These are phyloP conservation scores for Telmatherina bonti DNA, from an alignment of 2,797 vertebrate genomes.

Conservation along the genomic window DNA sequence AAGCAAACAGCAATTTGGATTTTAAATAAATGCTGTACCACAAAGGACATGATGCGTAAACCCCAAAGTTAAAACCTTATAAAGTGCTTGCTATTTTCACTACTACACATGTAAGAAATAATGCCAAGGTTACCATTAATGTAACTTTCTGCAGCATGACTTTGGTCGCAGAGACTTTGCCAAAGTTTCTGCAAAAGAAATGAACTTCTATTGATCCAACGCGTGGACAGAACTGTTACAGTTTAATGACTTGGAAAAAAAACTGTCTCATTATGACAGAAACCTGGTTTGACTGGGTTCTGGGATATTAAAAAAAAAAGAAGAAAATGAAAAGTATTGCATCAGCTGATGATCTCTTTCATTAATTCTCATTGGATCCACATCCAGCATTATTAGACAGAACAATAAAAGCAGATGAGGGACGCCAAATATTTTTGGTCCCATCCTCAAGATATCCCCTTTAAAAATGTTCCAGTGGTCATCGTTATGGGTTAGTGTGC, in stretches of 20 bases:
- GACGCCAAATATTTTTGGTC: conserved; percentile 38
- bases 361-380: conserved; percentile 49
- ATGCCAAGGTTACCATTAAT: not conserved
- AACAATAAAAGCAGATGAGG: conserved; percentile 39
- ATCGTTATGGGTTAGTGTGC: conserved; percentile 45
- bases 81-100: not conserved
- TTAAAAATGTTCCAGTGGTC: conserved; percentile 49
- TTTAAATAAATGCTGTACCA: conserved; percentile 14
- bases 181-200: conserved; percentile 56
- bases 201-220: conserved; percentile 41
- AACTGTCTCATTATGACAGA: conserved; percentile 71
- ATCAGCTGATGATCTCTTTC: conserved; percentile 39
- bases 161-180: conserved; percentile 26
- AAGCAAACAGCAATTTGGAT: conserved; percentile 15
- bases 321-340: conserved; percentile 57
- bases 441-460: conserved; percentile 32
- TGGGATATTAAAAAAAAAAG: conserved; percentile 60
- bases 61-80: not conserved
- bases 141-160: not conserved
- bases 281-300: conserved; percentile 73
- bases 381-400: conserved; percentile 39
- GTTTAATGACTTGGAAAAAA: conserved; percentile 61
- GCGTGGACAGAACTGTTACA: conserved; percentile 47
- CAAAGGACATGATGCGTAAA: not conserved
- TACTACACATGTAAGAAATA: not conserved